Base-by-base conservation (phyloP, 2,113 vertebrate species). In the Sinocyclocheilus grahami region DNA sequence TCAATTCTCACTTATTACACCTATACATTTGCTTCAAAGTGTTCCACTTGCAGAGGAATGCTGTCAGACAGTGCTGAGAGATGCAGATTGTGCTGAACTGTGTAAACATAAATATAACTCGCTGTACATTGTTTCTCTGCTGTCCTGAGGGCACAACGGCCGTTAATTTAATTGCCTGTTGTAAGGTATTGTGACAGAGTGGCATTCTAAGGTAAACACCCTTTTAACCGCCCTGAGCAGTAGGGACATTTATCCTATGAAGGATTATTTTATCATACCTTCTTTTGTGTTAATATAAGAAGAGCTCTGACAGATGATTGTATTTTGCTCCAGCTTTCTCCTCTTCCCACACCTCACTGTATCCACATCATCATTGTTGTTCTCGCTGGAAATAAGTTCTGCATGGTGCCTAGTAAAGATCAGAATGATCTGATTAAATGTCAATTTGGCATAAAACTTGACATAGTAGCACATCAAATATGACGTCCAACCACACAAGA, bases 281-380 rank as follows among this genome's bases (percentile, higher is more conserved):
- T 69, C 88, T 48, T 51, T 81, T 39, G 80, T 88, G 55, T n/a
- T 82, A 86, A 83, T 18, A 39, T 85, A 65, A 53, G 78, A 85
- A 13, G 89, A 86, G 77, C 27, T 13, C 63, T 89, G 84, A 33
- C 27, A 48, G 48, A 33, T 16, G 77, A 87, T 86, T 27, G 69
- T 74, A 69, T 82, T 82, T 33, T 90, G 88, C 22, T 93, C 86
- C 1, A 92, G n/a, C 10, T 93, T 92, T 86, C 93, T 93, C 89
- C 92, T 95, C 83, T 94, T 95, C 1, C 30, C 46, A 37, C 84
- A 87, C 48, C 87, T 94, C 72, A 93, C 92, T 0, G 91, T 93
- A 91, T 95, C 94, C 86, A 94, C 92, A 0, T 93, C 88, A 1
- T 95, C 93, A 0, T 37, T 27, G 75, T 85, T 88, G 72, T 93